Base-by-base conservation (phyloP, 1,140 invertebrate genomes). In the Trachymyrmex septentrionalis region DNA sequence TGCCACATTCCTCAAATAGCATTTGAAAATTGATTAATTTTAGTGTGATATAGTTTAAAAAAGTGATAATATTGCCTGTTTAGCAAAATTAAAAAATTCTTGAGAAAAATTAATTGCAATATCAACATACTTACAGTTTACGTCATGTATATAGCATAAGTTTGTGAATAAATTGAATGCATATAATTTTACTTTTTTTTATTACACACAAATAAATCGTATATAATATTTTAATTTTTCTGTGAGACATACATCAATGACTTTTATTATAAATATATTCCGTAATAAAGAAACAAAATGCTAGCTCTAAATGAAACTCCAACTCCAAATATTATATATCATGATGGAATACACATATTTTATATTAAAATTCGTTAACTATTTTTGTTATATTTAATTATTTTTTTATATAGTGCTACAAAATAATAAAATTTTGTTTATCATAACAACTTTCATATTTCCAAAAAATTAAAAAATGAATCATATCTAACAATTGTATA, bases 401-500 rank as follows among this genome's bases (percentile, higher is more conserved):
- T n/a, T 24, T 64, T 63, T 50, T 50, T n/a, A 55, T 57, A 7
- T 9, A 34, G 5, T 16, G 10, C 0, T 19, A 24, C 1, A 61
- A 44, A 59, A 61, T 30, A 44, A 63, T 44, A 3, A 77, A 63
- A 77, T 44, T 14, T 44, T 30, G 16, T 3, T n/a, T n/a, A n/a
- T 48, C 0, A 30, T 16, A 7, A 5, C 6, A 64, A 64, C 9
- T 30, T 59, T n/a, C n/a, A n/a, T 38, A 34, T 75, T 75, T 55
- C 12, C 5, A 1, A 0, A 38, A n/a, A 78, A 50, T 19, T 44
- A 12, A 44, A 63, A n/a, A 64, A 50, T 27, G 0, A 50, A 50
- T 61, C 6, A 61, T 38, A 48, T 63, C 63, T 75, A 75, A 75
- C n/a, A 21, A 53, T 72, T 14, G 6, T 75, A 16, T 57, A 57